phyloP scores from a whole-genome alignment of 2,113 vertebrate species.

The Dendrocopos noguchii region DNA sequence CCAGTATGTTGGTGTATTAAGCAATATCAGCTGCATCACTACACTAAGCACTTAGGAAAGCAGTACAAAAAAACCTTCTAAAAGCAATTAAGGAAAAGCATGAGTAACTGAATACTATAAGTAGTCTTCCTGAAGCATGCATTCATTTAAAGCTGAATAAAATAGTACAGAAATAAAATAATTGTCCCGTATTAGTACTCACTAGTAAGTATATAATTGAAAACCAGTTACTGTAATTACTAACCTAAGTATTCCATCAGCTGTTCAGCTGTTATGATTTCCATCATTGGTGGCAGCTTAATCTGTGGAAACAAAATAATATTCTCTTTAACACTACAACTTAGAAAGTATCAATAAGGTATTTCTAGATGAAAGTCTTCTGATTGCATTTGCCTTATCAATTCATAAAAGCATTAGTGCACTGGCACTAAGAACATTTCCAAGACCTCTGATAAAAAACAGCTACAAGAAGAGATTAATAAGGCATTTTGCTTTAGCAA shows the following conservation, averaged over 20 bases:
- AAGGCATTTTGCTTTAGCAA: neutral
- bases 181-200: neutral
- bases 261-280: constrained; percentile 98
- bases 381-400: neutral
- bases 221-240: constrained; percentile 38
- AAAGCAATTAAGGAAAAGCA: neutral
- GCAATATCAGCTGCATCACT: neutral
- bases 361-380: neutral
- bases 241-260: constrained; percentile 99
- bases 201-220: neutral
- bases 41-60: neutral
- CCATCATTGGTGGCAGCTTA: constrained; percentile 98
- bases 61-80: neutral
- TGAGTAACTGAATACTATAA: neutral
- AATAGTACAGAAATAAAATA: neutral
- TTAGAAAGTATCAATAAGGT: neutral
- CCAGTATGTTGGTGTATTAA: neutral
- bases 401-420: neutral
- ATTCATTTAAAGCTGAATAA: neutral
- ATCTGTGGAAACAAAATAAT: constrained; percentile 82
- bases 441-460: neutral
- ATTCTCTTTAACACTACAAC: neutral
- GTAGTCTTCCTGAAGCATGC: neutral
- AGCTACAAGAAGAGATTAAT: neutral
- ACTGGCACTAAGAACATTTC: neutral